phyloP scores from a whole-genome alignment of 2,113 vertebrate genomes.

The Leptodactylus fuscus region DNA sequence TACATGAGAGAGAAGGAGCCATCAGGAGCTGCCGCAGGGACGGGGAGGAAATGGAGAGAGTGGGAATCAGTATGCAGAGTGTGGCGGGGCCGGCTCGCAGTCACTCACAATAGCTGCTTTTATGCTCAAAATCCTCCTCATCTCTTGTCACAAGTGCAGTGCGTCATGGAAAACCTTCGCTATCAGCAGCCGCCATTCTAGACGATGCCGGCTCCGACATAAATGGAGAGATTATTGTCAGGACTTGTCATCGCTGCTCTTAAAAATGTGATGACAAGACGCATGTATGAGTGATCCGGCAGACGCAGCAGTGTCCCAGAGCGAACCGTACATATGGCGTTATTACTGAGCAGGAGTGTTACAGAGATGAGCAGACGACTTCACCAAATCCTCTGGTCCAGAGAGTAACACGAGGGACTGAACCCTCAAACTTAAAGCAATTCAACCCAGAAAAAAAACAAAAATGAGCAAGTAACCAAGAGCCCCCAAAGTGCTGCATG shows the following conservation, averaged over 20 bases:
- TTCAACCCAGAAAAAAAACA: too few relatives aligned
- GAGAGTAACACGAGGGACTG: background rate
- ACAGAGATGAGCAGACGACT: background rate
- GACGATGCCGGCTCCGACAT: background rate
- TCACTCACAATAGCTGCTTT: constrained; percentile 5
- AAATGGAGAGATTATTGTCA: constrained; percentile 22
- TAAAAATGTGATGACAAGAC: constrained; percentile 16
- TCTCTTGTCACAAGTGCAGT: constrained; percentile 43
- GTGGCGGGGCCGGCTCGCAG: background rate
- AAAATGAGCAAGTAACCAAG: too few relatives aligned
- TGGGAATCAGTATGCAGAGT: constrained; percentile 49
- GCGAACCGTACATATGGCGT: too few relatives aligned
- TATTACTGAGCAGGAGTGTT: background rate
- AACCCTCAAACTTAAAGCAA: background rate
- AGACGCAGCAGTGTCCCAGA: background rate
- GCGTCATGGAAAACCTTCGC: constrained; percentile 36
- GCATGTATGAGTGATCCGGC: background rate
- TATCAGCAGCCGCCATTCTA: constrained; percentile 27
- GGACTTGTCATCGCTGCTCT: constrained; percentile 1
- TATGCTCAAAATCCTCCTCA: constrained; percentile 32
- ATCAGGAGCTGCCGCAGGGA: background rate
- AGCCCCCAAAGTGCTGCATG: too few relatives aligned
- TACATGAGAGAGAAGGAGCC: constrained; percentile 19
- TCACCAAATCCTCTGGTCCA: background rate
- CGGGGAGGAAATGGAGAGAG: background rate